A percentile compares a stretch with the other conserved stretches of the same genome.
Conservation (phyloP, 2,797 vertebrate genomes). For the Etheostoma perlongum region DNA sequence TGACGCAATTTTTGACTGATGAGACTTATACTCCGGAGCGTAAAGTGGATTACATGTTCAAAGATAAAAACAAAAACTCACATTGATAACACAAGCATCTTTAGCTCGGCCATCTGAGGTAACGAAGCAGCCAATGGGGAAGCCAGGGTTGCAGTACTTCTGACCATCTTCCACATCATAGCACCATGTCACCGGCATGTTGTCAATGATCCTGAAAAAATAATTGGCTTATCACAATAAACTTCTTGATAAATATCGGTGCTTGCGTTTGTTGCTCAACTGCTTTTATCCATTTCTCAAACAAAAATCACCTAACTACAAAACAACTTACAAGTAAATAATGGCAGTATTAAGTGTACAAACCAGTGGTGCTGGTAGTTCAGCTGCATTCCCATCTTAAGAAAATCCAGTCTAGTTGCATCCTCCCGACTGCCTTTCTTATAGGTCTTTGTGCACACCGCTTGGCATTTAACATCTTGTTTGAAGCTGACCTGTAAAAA, state of each 20-base stretch:
- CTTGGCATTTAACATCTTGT: constrained; percentile 78
- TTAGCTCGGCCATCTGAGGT: constrained; percentile 84
- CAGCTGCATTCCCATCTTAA: constrained; percentile 93
- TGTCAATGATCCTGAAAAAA: constrained; percentile 91
- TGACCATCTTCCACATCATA: constrained; percentile 89
- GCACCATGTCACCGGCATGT: constrained; percentile 96
- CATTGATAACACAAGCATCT: constrained; percentile 92
- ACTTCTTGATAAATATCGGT: not conserved
- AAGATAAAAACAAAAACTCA: constrained; percentile 78
- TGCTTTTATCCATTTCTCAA: not conserved
- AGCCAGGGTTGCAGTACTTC: constrained; percentile 93
- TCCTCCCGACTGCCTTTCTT: constrained; percentile 72
- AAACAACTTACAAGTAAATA: not conserved
- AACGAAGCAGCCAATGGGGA: constrained; percentile 93
- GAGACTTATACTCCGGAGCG: no score
- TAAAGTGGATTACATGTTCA: not conserved
- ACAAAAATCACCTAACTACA: not conserved
- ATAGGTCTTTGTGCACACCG: constrained; percentile 87
- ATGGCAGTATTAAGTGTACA: not conserved
- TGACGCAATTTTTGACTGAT: no score
- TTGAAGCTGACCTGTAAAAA: constrained; percentile 89
- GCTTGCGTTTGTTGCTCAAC: not conserved
- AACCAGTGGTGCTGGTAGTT: constrained; percentile 95
- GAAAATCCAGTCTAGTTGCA: constrained; percentile 86
- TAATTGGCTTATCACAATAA: not conserved